Base-by-base conservation (phyloP, 2,113 vertebrate genomes). In the Rallus limicola region DNA sequence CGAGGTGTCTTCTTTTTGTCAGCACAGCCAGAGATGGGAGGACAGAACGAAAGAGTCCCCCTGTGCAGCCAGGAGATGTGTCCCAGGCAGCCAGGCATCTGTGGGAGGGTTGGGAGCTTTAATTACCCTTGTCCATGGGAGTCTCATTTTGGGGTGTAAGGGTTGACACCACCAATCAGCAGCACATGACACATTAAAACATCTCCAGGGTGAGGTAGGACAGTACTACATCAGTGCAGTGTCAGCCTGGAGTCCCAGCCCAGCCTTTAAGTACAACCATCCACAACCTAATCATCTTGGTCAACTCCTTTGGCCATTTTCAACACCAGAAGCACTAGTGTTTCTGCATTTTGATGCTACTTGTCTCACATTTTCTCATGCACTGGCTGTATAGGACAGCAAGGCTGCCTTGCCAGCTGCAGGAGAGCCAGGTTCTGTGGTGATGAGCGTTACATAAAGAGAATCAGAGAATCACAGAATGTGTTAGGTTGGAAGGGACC, bases 311-410 rank as follows among this genome's bases (percentile, higher is more conserved):
- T 42, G 56, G 36, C 19, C 25, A 15, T 42, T 70, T 87, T 53
- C 53, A 50, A 42, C 50, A 34, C 34, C 52, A 52, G 63, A 69
- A 58, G 25, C 69, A 40, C 33, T 3, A 17, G 8, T 2, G 10
- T 40, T 64, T n/a, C 62, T 83, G 56, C 52, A 36, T 59, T 46
- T 76, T 77, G 34, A 44, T 24, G 34, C 40, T 38, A n/a, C 17
- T 36, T 0, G 2, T 26, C 31, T 40, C 25, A 1, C 0, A 0
- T 56, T 56, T 65, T 42, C 75, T 55, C 38, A 15, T 13, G 58
- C 10, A 12, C 13, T 56, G 44, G 34, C 46, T 59, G 59, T 13
- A 13, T 21, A 34, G 58, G 34, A 44, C 12, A 2, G 3, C 8
- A 29, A 31, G 25, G 8, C 53, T 78, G 80, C 42, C 48, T 42